Evolutionary conservation across 1,140 invertebrate species (phyloP), one percentile per base, ranked within the genome.

Genomic region (Heliconius melpomene): DNA sequence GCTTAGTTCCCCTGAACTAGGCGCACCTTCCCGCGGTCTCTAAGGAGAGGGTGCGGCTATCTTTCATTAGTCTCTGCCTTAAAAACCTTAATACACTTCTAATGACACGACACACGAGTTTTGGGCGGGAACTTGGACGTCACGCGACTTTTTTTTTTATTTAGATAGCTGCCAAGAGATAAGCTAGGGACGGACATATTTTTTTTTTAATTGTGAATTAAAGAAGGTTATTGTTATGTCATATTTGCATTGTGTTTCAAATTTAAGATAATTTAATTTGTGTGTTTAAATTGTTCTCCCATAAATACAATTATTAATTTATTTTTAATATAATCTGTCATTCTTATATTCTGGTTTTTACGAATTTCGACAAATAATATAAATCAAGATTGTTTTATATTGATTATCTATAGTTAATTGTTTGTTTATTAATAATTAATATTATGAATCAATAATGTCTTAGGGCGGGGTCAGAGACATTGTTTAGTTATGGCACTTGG

Each of bases 71-170:
- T 84, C 83, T 84, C 77, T 85, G 84, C 88, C 87, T 92, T 88
- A 92, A 91, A 94, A 91, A 92, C 90, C 89, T 91, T 89, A 90
- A 86, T 91, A 88, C 84, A 81, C 80, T 87, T 86, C 86, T 91
- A 89, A 90, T 94, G 89, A 89, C 89, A 90, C 74, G 89, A 90
- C 90, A 93, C 88, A 90, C 90, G 85, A 92, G 79, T 88, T 82
- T 89, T 88, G 86, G 86, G 86, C 85, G 86, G 82, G 84, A 85
- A 87, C 78, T 79, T 60, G 74, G 70, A 83, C 73, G 82, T 85
- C 88, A 89, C 86, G 86, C 88, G 83, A 89, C 87, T 82, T 84
- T 83, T 86, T 78, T 82, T 83, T 29, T 66, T 8, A 29, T 66
- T 66, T 23, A 16, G 60, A 66, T 77, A 81, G 60, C 75, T 78